phyloP scores from a whole-genome alignment of 2,113 vertebrate genomes.

The Cephalopholis sonnerati region DNA sequence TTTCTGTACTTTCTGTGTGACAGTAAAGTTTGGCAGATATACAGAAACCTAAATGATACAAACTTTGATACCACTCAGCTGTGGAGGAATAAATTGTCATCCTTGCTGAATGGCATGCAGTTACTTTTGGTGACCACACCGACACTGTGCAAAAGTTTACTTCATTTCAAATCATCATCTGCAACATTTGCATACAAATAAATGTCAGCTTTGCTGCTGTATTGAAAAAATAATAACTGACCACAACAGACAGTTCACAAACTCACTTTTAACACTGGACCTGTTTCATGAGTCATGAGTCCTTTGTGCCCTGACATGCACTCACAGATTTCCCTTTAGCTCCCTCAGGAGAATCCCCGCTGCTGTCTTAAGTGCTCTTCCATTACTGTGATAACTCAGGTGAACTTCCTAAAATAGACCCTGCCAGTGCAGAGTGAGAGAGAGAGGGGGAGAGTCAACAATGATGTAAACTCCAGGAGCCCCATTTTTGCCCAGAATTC shows the following conservation, averaged over 20 bases:
- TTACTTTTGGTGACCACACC: background rate
- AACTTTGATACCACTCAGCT: background rate
- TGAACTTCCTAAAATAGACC: slow-evolving; percentile 60
- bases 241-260: background rate
- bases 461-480: slow-evolving; percentile 22
- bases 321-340: slow-evolving; percentile 39
- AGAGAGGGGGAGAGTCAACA: background rate
- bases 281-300: slow-evolving; percentile 32
- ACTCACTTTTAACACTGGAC: slow-evolving; percentile 5
- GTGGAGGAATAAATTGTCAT: background rate
- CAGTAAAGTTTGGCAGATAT: background rate
- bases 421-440: background rate
- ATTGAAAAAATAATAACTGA: background rate
- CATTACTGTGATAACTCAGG: slow-evolving; percentile 60
- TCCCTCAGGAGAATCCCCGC: slow-evolving; percentile 41
- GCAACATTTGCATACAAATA: background rate
- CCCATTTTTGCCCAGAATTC: slow-evolving; percentile 24
- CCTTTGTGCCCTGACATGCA: slow-evolving; percentile 21
- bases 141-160: background rate
- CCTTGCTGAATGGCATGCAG: background rate
- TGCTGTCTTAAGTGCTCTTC: slow-evolving; percentile 64
- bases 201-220: background rate
- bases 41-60: background rate
- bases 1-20: no score
- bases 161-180: background rate